Percentiles rank a stretch among this genome's conserved stretches.
These are phyloP conservation scores for Poeciliopsis presidionis DNA, from an alignment of 2,797 vertebrate species.

Conservation along the genomic window DNA sequence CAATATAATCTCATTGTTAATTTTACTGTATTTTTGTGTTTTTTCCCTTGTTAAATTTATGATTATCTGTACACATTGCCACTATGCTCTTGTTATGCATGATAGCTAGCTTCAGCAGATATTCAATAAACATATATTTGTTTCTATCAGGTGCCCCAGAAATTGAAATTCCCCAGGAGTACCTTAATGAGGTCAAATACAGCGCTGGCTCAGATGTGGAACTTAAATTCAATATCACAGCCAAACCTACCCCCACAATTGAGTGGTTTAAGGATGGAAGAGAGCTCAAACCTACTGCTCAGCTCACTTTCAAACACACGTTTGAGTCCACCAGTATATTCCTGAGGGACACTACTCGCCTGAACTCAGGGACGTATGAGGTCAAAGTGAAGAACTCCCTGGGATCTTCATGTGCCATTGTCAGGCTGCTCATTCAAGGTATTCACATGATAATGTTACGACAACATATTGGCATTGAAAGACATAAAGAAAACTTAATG, in stretches of 20 bases:
- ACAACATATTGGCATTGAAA: neutral
- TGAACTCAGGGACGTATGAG: conserved; percentile 94
- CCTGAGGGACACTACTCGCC: conserved; percentile 89
- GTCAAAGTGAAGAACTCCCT: conserved; percentile 95
- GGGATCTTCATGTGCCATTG: conserved; percentile 87
- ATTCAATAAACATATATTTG: conserved; percentile 10
- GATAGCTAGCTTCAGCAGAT: neutral
- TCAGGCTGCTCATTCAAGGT: conserved; percentile 96
- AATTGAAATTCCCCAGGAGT: conserved; percentile 93
- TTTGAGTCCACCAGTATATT: conserved; percentile 88
- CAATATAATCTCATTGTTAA: neutral
- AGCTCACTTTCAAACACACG: conserved; percentile 88
- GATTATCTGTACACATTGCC: neutral
- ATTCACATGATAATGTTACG: conserved; percentile 39
- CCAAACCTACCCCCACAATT: conserved; percentile 94
- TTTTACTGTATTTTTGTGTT: neutral
- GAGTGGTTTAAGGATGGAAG: conserved; percentile 96
- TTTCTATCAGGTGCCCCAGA: conserved; percentile 89
- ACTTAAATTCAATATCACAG: conserved; percentile 92
- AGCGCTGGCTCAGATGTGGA: conserved; percentile 88
- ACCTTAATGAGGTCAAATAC: conserved; percentile 91
- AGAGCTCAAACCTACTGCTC: conserved; percentile 85
- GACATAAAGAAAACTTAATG: neutral
- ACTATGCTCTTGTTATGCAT: neutral
- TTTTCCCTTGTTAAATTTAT: neutral